Evolutionary conservation across 2,113 vertebrate genomes (phyloP), one percentile per base, ranked within the genome.

Genomic region (Proterorhinus semilunaris): DNA sequence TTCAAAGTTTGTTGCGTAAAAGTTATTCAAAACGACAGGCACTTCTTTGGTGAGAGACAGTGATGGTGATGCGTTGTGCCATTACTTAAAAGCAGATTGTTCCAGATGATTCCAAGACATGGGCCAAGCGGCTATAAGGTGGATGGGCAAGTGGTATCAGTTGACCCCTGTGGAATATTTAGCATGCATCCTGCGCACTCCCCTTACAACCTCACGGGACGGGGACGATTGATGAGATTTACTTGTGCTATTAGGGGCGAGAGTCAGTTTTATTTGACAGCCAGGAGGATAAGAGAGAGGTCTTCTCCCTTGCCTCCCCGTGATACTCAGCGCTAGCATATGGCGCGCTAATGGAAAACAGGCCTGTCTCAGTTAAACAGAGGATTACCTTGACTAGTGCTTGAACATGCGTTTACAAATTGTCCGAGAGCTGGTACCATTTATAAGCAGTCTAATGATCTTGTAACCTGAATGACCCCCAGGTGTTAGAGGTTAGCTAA

Each of bases 281-380:
- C 16, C 42, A 73, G 62, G 55, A 66, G 49, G 77, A 59, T n/a
- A n/a, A n/a, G 65, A 50, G 59, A 36, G 21, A 36, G 6, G 15
- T n/a, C 42, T 45, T 58, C 66, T 43, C 16, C 52, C 15, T 49
- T 16, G 66, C 9, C 51, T 63, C 57, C 63, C 21, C 59, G 27
- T 62, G 66, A 69, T 78, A 71, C 53, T 62, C 43, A 63, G 79
- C 78, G 75, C 57, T 68, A 74, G 68, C 66, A 78, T 74, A 68
- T 75, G 68, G 71, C 54, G 55, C 78, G 76, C 72, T 87, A 89
- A 91, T 88, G 71, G 57, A 81, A 91, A 88, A 81, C 83, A 85
- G 52, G 85, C 75, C 71, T 64, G 61, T 13, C 58, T 57, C 59
- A 59, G 65, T 70, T 72, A 75, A 76, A 68, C 61, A 70, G 69